Base-by-base conservation (phyloP, 2,888 invertebrate species). In the Deladenus siricidicola region DNA sequence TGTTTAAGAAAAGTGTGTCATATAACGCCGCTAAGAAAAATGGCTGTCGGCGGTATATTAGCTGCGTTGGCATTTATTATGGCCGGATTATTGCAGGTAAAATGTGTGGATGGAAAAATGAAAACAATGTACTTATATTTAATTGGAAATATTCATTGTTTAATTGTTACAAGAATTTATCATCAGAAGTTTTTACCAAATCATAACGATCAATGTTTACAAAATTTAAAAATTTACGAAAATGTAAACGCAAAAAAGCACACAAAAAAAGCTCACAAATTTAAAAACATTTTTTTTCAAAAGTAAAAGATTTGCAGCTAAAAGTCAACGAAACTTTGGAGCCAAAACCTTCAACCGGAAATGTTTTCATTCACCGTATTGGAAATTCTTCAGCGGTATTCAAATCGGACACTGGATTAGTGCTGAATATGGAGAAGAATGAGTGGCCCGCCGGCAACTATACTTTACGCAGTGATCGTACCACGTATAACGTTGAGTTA, bases 41-140 rank as follows among this genome's bases (percentile, higher is more conserved):
- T 98, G 83, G 86, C 87, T 0, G 83, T 86, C 74, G 96, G 96
- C 3, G 92, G 93, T 42, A 75, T 90, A 17, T 79, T 63, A n/a
- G 62, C 91, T 0, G 88, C 88, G 0, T 62, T 85, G 0, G 86
- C 94, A 0, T 98, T 96, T 78, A 81, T 88, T 6, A 82, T 89
- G 48, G 77, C 77, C 51, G 77, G 77, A 24, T 58, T 74, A 45
- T 52, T 77, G n/a, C 76, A 75, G 66, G 70, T 88, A 45, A 58
- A 28, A n/a, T 62, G 19, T 24, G 21, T 26, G 14, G 10, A 49
- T 26, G 29, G 14, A 17, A 0, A 24, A 23, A 14, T 24, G 23
- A 19, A 21, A 34, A 24, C 19, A 47, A 30, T 42, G n/a, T 53
- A n/a, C n/a, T n/a, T n/a, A n/a, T n/a, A n/a, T n/a, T n/a, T n/a